These are phyloP conservation scores for Drosophila yooni DNA, from an alignment of 2,888 invertebrate genomes.

Conservation along the genomic window DNA sequence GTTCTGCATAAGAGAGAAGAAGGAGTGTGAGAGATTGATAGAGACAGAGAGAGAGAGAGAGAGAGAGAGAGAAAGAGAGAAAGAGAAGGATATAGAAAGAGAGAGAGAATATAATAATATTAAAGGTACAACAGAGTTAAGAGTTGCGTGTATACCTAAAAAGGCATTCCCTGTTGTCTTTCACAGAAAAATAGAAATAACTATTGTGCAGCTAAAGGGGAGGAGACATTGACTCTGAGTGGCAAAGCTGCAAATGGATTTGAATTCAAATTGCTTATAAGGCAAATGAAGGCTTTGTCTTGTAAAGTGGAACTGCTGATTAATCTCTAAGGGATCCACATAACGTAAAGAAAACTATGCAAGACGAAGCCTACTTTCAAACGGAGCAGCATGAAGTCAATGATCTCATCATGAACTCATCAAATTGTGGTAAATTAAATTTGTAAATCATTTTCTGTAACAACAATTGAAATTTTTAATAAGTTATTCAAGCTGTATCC, in stretches of 20 bases:
- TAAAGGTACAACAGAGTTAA: not conserved
- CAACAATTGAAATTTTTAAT: not conserved
- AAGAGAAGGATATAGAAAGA: not conserved
- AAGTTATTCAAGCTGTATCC: not conserved
- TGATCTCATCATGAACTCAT: not conserved
- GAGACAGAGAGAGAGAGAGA: not conserved
- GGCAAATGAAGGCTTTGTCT: not conserved
- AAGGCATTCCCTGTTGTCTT: not conserved
- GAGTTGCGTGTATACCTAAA: not conserved
- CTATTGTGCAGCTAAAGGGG: not conserved
- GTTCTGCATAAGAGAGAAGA: constrained; percentile 48
- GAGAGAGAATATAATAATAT: too few species aligned
- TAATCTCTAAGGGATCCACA: not conserved
- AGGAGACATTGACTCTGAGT: not conserved
- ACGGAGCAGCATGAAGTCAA: not conserved
- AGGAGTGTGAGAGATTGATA: not conserved
- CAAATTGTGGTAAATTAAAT: not conserved
- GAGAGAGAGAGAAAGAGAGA: not conserved
- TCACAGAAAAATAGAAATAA: not conserved
- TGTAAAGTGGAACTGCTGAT: not conserved
- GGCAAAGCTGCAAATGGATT: not conserved
- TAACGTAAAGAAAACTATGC: not conserved
- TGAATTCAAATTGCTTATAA: not conserved
- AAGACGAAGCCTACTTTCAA: not conserved
- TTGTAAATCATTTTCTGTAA: not conserved